Evolutionary conservation across 35 echinoderm and acorn worm genomes (phyloP).

Genomic region (Ophioderma brevispina): DNA sequence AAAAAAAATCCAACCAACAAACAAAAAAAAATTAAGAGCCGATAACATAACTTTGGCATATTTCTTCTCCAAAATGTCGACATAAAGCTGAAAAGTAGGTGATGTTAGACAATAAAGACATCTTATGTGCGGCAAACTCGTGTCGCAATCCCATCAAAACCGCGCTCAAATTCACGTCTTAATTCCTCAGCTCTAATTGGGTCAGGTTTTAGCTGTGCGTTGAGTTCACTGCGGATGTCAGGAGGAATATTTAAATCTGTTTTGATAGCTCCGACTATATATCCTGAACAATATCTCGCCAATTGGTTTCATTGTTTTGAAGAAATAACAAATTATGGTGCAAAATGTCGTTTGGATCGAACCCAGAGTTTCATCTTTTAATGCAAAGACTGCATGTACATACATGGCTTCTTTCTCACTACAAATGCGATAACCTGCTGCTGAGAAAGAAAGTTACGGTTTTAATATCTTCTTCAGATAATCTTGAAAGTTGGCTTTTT

Average conservation of each 20-base stretch:
- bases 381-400: conserved; percentile 70
- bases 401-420: conserved; percentile 59
- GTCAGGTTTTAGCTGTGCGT: conserved; percentile 1
- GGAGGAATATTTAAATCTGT: conserved; percentile 25
- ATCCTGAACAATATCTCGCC: conserved; percentile 53
- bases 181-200: conserved; percentile 56
- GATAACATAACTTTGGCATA: neutral
- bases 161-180: conserved; percentile 62
- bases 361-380: conserved; percentile 37
- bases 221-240: conserved; percentile 3
- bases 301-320: conserved; percentile 34
- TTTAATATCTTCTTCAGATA: neutral
- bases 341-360: conserved; percentile 19
- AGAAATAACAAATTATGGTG: conserved; percentile 24
- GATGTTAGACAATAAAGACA: neutral
- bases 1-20: too few species aligned
- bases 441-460: neutral
- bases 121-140: conserved; percentile 53
- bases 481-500: conserved; percentile 16
- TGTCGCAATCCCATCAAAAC: conserved; percentile 63
- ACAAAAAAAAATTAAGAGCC: too few species aligned
- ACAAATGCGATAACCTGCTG: conserved; percentile 26
- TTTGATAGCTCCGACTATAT: conserved; percentile 52
- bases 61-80: neutral
- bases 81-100: neutral